Evolutionary conservation across 2,888 invertebrate genomes (phyloP).

Genomic region (Elmis aenea): DNA sequence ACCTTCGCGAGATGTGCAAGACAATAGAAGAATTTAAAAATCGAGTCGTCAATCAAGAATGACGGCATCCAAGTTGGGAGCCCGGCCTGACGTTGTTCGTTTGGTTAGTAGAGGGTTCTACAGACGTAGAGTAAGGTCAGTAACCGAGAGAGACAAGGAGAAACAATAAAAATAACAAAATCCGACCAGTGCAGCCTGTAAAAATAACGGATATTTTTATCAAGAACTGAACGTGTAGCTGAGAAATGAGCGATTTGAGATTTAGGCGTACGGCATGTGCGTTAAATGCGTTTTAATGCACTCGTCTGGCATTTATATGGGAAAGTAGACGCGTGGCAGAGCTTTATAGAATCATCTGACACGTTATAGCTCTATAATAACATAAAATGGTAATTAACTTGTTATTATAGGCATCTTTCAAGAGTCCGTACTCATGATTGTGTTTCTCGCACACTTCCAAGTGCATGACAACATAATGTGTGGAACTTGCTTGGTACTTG

Average conservation of each 20-base stretch:
- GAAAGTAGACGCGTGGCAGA: conserved; percentile 20
- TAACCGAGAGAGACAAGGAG: conserved; percentile 38
- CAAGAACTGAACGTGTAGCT: conserved; percentile 34
- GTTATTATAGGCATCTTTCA: conserved; percentile 22
- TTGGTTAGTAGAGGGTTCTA: conserved; percentile 31
- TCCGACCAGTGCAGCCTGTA: conserved; percentile 42
- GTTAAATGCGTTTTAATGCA: conserved; percentile 7
- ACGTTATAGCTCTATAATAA: conserved; percentile 28
- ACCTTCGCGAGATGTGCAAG: conserved; percentile 6
- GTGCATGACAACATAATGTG: conserved; percentile 13
- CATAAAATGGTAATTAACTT: conserved; percentile 30
- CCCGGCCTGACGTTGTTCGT: conserved; percentile 25
- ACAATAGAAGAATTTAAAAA: conserved; percentile 18
- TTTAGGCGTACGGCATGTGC: conserved; percentile 5
- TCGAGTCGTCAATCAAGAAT: conserved; percentile 28
- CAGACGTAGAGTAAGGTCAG: conserved; percentile 35
- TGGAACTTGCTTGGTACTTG: conserved; percentile 11
- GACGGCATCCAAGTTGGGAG: conserved; percentile 18
- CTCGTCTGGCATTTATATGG: conserved; percentile 19
- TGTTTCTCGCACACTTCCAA: conserved; percentile 6
- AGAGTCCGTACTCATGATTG: conserved; percentile 7
- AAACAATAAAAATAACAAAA: conserved; percentile 46
- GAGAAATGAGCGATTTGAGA: conserved; percentile 11
- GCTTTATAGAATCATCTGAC: conserved; percentile 27
- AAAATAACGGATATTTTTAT: conserved; percentile 49